Conservation (phyloP, 1,140 invertebrate genomes). For the Calephelis nemesis region DNA sequence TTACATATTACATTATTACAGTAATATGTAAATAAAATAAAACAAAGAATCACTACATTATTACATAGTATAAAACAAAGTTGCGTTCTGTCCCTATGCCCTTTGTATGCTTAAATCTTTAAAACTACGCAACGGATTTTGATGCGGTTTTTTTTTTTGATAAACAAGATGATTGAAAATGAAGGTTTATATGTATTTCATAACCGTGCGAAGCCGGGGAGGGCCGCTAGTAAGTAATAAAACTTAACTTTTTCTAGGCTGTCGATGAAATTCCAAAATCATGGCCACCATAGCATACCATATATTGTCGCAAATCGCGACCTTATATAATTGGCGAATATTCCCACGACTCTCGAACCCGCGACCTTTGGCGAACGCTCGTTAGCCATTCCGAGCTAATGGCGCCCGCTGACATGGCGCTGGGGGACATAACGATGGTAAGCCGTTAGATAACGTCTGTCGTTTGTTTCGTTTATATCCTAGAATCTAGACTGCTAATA, state of each 20-base stretch:
- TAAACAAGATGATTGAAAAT: no score
- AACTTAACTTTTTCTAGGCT: neutral
- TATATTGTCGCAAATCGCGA: conserved; percentile 32
- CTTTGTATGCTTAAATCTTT: no score
- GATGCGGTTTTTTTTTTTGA: no score
- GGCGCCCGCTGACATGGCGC: conserved; percentile 24
- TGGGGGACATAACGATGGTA: neutral
- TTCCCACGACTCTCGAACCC: conserved; percentile 30
- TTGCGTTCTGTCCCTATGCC: no score
- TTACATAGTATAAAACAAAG: neutral
- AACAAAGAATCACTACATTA: no score
- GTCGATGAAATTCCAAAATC: neutral
- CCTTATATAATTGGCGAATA: conserved; percentile 34
- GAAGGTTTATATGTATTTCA: no score
- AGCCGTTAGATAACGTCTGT: conserved; percentile 5
- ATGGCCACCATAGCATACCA: conserved; percentile 19
- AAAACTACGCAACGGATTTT: no score
- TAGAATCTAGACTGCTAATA: conserved; percentile 10
- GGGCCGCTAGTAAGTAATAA: no score
- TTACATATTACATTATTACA: no score
- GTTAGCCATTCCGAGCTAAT: conserved; percentile 15
- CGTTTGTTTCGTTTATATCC: conserved; percentile 10
- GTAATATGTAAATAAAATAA: no score
- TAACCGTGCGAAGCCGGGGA: no score
- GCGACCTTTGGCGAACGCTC: conserved; percentile 25